phyloP scores from a whole-genome alignment of 2,888 invertebrate genomes.

The Nephrotoma guestfalica region DNA sequence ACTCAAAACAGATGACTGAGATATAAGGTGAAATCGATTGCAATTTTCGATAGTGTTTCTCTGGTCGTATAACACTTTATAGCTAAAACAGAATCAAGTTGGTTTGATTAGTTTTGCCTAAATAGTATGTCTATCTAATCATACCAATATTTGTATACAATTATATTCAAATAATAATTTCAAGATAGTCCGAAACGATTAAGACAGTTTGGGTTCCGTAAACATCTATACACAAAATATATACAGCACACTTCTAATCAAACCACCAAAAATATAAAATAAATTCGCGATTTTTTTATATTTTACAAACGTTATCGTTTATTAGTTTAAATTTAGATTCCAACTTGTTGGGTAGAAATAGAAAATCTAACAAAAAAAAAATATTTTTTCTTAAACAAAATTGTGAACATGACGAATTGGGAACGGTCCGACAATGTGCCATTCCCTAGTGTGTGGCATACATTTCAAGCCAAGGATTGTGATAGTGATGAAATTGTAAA shows the following conservation, averaged over 20 bases:
- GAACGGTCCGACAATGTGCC: constrained; percentile 29
- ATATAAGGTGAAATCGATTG: too few relatives aligned
- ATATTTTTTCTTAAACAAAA: not conserved
- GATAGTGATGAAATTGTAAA: constrained; percentile 23
- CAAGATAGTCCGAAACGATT: not conserved
- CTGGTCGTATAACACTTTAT: too few relatives aligned
- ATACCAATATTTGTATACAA: too few relatives aligned
- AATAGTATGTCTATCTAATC: too few relatives aligned
- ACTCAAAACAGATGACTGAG: too few relatives aligned
- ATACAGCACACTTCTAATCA: not conserved
- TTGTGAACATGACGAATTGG: constrained; percentile 18
- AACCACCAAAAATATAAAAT: not conserved
- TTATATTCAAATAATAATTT: too few relatives aligned
- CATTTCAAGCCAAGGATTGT: not conserved
- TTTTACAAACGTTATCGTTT: not conserved
- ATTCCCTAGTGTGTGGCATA: constrained; percentile 23
- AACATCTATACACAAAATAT: not conserved
- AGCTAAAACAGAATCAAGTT: too few relatives aligned
- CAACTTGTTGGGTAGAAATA: not conserved
- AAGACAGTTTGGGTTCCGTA: not conserved
- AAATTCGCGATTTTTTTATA: not conserved
- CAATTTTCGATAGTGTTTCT: too few relatives aligned
- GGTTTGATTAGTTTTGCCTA: too few relatives aligned
- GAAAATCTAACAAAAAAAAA: not conserved
- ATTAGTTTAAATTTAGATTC: not conserved